A percentile compares a stretch with the other conserved stretches of the same genome.
Evolutionary conservation across 2,888 invertebrate genomes (phyloP).

Genomic region (Eustalomyia histrio): DNA sequence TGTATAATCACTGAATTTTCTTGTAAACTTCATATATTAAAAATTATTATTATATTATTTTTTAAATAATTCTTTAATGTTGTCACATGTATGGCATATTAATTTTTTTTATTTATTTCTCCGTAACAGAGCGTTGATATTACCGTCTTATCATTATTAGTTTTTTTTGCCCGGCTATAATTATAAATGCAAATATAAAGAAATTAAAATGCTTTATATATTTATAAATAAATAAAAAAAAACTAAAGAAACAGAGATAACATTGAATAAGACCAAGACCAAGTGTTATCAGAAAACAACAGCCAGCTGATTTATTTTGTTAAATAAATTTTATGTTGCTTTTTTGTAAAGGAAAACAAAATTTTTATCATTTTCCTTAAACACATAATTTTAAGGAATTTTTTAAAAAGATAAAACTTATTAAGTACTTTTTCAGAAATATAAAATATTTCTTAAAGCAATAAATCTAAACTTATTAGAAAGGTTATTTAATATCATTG

Average conservation of each 20-base stretch:
- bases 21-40: neutral
- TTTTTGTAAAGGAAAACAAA: neutral
- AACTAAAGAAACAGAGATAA: slow-evolving; percentile 48
- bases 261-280: slow-evolving; percentile 60
- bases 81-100: neutral
- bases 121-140: neutral
- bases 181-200: neutral
- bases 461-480: neutral
- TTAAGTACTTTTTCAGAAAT: too few species aligned
- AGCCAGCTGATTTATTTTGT: neutral
- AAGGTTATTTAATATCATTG: slow-evolving; percentile 52
- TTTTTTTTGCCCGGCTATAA: neutral
- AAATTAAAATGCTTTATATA: neutral
- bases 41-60: neutral
- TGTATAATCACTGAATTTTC: too few species aligned
- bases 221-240: neutral
- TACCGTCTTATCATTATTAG: neutral
- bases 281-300: slow-evolving; percentile 49
- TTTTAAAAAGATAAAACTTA: neutral
- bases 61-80: neutral
- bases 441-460: too few species aligned
- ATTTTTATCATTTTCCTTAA: neutral
- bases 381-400: slow-evolving; percentile 7
- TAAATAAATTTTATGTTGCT: neutral
- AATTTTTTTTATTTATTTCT: neutral